These are phyloP conservation scores for Doris montereyensis DNA, from an alignment of 2,888 invertebrate species.

Conservation along the genomic window DNA sequence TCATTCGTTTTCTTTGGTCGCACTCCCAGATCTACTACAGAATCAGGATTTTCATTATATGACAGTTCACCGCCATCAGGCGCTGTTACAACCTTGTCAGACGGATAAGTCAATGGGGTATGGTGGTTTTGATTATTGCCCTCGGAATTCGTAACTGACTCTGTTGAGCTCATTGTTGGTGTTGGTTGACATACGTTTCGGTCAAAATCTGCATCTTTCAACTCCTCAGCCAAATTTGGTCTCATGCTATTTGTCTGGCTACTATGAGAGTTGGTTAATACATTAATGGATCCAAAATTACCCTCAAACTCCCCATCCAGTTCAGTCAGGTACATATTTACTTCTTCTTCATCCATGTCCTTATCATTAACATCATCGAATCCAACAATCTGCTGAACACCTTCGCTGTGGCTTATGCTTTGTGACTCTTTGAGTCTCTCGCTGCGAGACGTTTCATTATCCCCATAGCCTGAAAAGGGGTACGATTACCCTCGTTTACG, in stretches of 20 bases:
- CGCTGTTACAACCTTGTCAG: too few relatives aligned
- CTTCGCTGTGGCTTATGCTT: too few relatives aligned
- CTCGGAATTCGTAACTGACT: neutral
- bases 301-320: slow-evolving; percentile 24
- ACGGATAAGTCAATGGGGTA: neutral
- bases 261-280: neutral
- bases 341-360: slow-evolving; percentile 50
- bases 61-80: neutral
- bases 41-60: slow-evolving; percentile 12
- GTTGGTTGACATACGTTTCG: too few relatives aligned
- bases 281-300: neutral
- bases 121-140: neutral
- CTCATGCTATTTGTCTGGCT: neutral
- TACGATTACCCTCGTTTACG: too few relatives aligned
- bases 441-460: too few relatives aligned
- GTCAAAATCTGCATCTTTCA: slow-evolving; percentile 11
- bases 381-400: too few relatives aligned
- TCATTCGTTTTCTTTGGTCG: slow-evolving; percentile 1
- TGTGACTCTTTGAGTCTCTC: too few relatives aligned
- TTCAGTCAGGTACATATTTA: slow-evolving; percentile 55
- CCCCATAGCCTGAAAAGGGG: too few relatives aligned
- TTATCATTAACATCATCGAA: slow-evolving; percentile 46
- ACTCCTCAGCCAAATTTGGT: slow-evolving; percentile 14
- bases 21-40: slow-evolving; percentile 23
- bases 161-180: too few relatives aligned